A percentile compares a stretch with the other conserved stretches of the same genome.
Evolutionary conservation across 2,797 vertebrate genomes (phyloP).

Genomic region (Protosalanx chinensis): DNA sequence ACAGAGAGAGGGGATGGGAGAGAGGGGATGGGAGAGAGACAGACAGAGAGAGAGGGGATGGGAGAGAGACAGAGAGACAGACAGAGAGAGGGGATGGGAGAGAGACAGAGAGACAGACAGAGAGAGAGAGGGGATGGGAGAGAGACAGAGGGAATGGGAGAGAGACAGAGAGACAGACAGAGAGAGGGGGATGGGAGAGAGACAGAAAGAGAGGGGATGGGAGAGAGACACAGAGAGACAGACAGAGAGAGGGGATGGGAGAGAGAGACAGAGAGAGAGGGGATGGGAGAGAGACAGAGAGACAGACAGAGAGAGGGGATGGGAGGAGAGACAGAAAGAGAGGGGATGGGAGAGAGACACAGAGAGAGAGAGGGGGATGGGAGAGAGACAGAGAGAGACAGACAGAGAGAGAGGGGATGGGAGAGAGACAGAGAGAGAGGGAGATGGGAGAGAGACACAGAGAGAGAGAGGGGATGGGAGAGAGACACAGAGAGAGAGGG

Average conservation of each 20-base stretch:
- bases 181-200: neutral
- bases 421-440: neutral
- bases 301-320: neutral
- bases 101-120: slow-evolving; percentile 2
- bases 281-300: neutral
- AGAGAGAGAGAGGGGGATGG: neutral
- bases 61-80: neutral
- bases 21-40: too few species aligned
- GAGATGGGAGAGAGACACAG: too few species aligned
- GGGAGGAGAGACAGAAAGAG: neutral
- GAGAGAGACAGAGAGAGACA: neutral
- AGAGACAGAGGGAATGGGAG: neutral
- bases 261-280: too few species aligned
- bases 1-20: slow-evolving; percentile 20
- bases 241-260: slow-evolving; percentile 29
- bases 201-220: neutral
- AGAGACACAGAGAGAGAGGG: neutral
- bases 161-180: too few species aligned
- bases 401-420: neutral
- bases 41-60: too few species aligned
- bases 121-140: slow-evolving; percentile 20
- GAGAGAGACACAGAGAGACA: neutral
- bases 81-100: neutral
- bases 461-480: neutral
- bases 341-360: neutral